Evolutionary conservation across 2,888 invertebrate genomes (phyloP).

Genomic region (Subacronicta megacephala): DNA sequence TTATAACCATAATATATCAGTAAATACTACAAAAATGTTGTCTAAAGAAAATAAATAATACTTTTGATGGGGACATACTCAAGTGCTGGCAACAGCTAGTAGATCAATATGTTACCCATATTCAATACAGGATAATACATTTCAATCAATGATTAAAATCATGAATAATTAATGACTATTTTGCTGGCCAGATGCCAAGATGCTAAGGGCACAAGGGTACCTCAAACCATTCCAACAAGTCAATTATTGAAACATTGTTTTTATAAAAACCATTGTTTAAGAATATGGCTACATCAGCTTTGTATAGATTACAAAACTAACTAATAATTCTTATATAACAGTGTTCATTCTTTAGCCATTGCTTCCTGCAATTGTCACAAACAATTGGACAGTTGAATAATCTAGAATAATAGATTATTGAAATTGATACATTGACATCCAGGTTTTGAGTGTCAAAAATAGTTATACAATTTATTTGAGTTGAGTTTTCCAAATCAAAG

Average conservation of each 20-base stretch:
- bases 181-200: too few species aligned
- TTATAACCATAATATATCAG: too few species aligned
- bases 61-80: too few species aligned
- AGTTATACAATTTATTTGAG: too few species aligned
- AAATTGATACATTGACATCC: not conserved
- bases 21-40: too few species aligned
- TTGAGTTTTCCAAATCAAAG: too few species aligned
- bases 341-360: not conserved
- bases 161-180: too few species aligned
- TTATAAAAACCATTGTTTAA: conserved; percentile 1
- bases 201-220: not conserved
- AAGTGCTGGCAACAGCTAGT: too few species aligned
- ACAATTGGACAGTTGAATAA: conserved; percentile 1
- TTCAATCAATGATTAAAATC: too few species aligned
- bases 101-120: too few species aligned
- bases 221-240: not conserved
- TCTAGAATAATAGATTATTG: not conserved
- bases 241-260: not conserved
- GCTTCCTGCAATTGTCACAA: conserved; percentile 13
- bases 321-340: conserved; percentile 2
- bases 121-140: too few species aligned
- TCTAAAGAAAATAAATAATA: too few species aligned
- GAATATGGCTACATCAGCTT: conserved; percentile 1
- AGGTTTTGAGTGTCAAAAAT: not conserved
- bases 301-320: not conserved